Conservation (phyloP, 2,888 invertebrate species). For the Chrysodeixis includens region DNA sequence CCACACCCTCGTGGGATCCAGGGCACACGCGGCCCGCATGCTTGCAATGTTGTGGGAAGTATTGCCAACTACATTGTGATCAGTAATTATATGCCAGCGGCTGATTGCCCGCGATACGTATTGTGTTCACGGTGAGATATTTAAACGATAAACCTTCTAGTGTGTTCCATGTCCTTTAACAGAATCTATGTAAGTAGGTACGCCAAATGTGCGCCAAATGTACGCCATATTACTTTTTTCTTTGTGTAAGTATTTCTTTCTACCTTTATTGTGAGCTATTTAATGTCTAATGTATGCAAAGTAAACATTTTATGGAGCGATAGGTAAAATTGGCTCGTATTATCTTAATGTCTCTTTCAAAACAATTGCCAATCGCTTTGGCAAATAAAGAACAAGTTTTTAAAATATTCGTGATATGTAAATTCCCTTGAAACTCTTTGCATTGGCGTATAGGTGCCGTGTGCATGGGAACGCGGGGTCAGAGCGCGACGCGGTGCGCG, state of each 20-base stretch:
- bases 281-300: too few species aligned
- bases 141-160: background rate
- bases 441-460: constrained; percentile 22
- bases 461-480: constrained; percentile 52
- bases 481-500: constrained; percentile 47
- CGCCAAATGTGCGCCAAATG: too few species aligned
- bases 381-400: background rate
- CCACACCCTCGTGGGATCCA: constrained; percentile 51
- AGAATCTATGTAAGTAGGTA: too few species aligned
- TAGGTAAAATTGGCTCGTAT: too few species aligned
- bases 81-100: constrained; percentile 18
- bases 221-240: too few species aligned
- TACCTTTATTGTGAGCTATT: too few species aligned
- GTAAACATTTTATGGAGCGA: too few species aligned
- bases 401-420: background rate
- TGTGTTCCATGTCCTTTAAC: background rate
- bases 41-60: constrained; percentile 39
- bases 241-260: too few species aligned
- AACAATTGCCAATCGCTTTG: too few species aligned
- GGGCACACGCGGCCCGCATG: constrained; percentile 29
- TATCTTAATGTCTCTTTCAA: too few species aligned
- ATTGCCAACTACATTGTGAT: constrained; percentile 11
- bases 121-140: background rate
- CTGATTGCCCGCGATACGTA: constrained; percentile 1
- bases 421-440: background rate